phyloP scores from a whole-genome alignment of 2,888 invertebrate genomes.

The Protula sp. region DNA sequence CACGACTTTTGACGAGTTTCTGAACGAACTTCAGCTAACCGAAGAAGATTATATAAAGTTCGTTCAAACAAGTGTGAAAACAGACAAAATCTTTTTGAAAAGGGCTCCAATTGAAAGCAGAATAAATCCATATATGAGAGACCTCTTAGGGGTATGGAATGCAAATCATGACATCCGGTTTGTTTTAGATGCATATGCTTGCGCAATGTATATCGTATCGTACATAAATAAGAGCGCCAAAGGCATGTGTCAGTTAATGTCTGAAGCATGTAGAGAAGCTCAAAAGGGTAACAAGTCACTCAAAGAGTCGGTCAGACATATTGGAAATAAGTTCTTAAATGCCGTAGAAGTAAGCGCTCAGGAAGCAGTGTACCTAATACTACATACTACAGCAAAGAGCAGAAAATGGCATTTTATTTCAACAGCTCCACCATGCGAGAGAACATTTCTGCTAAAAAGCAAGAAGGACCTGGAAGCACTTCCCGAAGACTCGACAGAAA shows the following conservation, averaged over 20 bases:
- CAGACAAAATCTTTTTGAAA: slow-evolving; percentile 15
- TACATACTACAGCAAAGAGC: background rate
- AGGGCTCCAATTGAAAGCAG: slow-evolving; percentile 20
- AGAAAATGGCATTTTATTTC: background rate
- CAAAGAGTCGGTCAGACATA: slow-evolving; percentile 13
- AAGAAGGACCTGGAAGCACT: background rate
- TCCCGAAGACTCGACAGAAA: background rate
- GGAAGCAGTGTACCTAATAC: slow-evolving; percentile 7
- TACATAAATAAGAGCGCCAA: slow-evolving; percentile 18
- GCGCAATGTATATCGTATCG: slow-evolving; percentile 36
- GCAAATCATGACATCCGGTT: slow-evolving; percentile 51
- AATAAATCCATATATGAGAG: slow-evolving; percentile 32
- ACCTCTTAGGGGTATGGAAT: slow-evolving; percentile 28
- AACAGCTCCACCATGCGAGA: background rate
- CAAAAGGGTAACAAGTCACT: slow-evolving; percentile 28
- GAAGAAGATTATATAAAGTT: background rate
- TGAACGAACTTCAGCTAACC: background rate
- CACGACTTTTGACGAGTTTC: background rate
- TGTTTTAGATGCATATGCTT: slow-evolving; percentile 40
- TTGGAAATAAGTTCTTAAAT: slow-evolving; percentile 13
- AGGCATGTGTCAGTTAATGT: slow-evolving; percentile 16
- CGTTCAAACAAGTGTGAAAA: background rate
- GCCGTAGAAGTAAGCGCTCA: slow-evolving; percentile 15
- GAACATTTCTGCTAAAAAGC: background rate
- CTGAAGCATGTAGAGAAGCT: slow-evolving; percentile 29